These are phyloP conservation scores for Neria commutata DNA, from an alignment of 2,888 invertebrate genomes.

Conservation along the genomic window DNA sequence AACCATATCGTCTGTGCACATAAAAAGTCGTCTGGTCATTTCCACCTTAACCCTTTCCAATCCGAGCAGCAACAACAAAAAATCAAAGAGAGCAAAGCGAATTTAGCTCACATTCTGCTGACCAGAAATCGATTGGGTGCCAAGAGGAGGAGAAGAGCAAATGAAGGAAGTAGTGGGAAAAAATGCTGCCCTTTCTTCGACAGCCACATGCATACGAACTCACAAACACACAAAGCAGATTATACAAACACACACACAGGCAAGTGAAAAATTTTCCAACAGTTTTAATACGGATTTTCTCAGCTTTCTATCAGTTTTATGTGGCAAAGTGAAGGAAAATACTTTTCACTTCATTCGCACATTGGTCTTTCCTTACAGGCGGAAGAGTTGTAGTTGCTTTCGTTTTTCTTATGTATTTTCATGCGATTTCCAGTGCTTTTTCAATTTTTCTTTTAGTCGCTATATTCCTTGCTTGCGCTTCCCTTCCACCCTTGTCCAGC, in stretches of 20 bases:
- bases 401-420: conserved; percentile 1
- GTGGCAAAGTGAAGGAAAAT: neutral
- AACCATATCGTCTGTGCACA: neutral
- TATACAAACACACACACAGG: neutral
- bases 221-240: neutral
- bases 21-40: neutral
- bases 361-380: neutral
- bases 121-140: conserved; percentile 6
- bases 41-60: neutral
- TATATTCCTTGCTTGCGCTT: conserved; percentile 5
- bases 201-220: too few relatives aligned
- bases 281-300: conserved; percentile 12
- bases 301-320: conserved; percentile 3
- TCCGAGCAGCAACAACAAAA: neutral
- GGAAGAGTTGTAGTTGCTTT: too few relatives aligned
- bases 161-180: neutral
- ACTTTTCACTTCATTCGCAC: neutral
- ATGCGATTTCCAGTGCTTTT: neutral
- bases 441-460: neutral
- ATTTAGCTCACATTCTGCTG: conserved; percentile 4
- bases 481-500: conserved; percentile 7
- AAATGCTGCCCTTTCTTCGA: neutral
- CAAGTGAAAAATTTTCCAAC: neutral
- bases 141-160: neutral
- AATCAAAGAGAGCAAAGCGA: neutral